Percentiles rank a stretch among this genome's conserved stretches.
Evolutionary conservation across 2,888 invertebrate species (phyloP).

Genomic region (Ditula angustiorana): DNA sequence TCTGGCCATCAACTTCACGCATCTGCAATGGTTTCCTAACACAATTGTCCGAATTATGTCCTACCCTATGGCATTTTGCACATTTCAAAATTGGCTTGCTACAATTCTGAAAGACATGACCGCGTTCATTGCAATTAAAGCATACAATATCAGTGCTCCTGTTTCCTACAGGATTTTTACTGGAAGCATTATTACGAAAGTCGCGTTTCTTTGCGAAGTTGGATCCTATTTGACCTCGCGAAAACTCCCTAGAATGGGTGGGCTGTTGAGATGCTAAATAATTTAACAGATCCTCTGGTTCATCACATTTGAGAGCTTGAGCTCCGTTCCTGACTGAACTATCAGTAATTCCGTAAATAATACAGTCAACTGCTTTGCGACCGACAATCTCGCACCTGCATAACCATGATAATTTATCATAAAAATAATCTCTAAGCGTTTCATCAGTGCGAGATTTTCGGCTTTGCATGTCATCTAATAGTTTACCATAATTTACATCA

Average conservation of each 20-base stretch:
- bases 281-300: background rate
- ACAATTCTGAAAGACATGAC: constrained; percentile 21
- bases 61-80: constrained; percentile 13
- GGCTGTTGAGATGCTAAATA: background rate
- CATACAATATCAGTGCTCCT: background rate
- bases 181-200: background rate
- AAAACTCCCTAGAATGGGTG: background rate
- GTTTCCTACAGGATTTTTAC: background rate
- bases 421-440: constrained; percentile 41
- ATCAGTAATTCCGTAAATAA: constrained; percentile 42
- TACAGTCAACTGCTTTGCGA: constrained; percentile 45
- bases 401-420: constrained; percentile 41
- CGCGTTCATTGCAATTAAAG: constrained; percentile 17
- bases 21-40: background rate
- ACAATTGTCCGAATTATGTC: constrained; percentile 14
- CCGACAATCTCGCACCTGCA: constrained; percentile 44
- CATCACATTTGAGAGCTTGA: constrained; percentile 13
- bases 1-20: background rate
- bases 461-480: constrained; percentile 36
- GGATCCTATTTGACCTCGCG: background rate
- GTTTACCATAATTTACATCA: constrained; percentile 43
- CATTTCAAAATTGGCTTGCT: constrained; percentile 27
- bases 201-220: background rate
- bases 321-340: constrained; percentile 14
- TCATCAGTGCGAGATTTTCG: constrained; percentile 36